phyloP scores from a whole-genome alignment of 1,140 invertebrate species.

The Melitaea cinxia region DNA sequence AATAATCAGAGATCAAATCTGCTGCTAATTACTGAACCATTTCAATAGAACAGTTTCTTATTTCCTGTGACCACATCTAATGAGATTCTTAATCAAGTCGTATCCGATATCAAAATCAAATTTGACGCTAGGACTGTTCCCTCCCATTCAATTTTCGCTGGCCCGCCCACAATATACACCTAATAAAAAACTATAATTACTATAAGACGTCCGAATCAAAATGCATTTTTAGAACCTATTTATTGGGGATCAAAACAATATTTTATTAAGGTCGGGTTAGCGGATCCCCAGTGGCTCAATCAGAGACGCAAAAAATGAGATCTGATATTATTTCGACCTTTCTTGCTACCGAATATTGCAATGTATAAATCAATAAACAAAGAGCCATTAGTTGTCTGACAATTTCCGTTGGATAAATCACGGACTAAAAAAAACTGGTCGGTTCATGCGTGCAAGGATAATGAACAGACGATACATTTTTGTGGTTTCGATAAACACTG shows the following conservation, averaged over 20 bases:
- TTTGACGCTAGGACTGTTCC: conserved; percentile 43
- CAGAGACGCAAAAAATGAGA: conserved; percentile 53
- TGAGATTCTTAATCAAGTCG: conserved; percentile 45
- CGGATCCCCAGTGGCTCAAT: conserved; percentile 62
- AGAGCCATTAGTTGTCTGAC: conserved; percentile 78
- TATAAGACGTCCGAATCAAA: conserved; percentile 50
- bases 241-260: conserved; percentile 37
- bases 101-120: conserved; percentile 42
- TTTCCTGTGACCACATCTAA: conserved; percentile 32
- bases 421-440: conserved; percentile 61
- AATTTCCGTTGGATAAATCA: conserved; percentile 81
- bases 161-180: conserved; percentile 55
- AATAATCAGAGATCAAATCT: conserved; percentile 24
- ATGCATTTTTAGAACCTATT: conserved; percentile 36
- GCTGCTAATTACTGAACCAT: conserved; percentile 26
- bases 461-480: conserved; percentile 52
- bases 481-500: conserved; percentile 43
- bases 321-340: conserved; percentile 60
- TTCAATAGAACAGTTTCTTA: conserved; percentile 29
- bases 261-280: conserved; percentile 51
- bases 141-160: conserved; percentile 70
- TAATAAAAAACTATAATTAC: conserved; percentile 61
- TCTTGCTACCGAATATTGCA: conserved; percentile 76
- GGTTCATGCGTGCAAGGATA: conserved; percentile 51
- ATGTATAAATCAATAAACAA: conserved; percentile 80